Conservation (phyloP, 2,888 invertebrate genomes). For the Hirtodrosophila histrioides region DNA sequence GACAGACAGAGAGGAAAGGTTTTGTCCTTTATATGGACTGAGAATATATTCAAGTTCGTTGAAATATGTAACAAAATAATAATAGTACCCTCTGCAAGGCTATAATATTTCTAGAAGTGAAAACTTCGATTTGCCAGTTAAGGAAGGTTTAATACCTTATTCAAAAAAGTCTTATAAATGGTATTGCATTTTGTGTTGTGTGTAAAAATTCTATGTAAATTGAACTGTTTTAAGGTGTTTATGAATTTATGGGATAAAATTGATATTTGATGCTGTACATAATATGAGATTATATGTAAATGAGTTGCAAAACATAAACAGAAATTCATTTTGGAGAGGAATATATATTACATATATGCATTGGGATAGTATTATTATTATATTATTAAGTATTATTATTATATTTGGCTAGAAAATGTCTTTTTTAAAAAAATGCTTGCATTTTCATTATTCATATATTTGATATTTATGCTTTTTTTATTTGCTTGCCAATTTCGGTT, state of each 20-base stretch:
- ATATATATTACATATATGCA: conserved; percentile 14
- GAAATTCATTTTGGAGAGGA: conserved; percentile 45
- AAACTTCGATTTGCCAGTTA: no score
- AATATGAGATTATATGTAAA: conserved; percentile 34
- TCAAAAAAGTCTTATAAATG: background rate
- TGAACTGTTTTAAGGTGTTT: conserved; percentile 6
- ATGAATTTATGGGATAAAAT: conserved; percentile 33
- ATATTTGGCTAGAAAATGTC: conserved; percentile 33
- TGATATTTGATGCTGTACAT: conserved; percentile 62
- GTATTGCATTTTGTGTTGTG: conserved; percentile 4
- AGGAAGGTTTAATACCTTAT: no score
- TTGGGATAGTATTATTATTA: conserved; percentile 18
- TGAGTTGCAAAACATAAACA: conserved; percentile 63
- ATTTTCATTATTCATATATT: conserved; percentile 7
- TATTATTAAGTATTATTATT: background rate
- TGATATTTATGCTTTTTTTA: background rate
- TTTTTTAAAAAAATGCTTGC: conserved; percentile 26
- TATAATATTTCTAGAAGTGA: background rate
- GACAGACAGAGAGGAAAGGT: no score
- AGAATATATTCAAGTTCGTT: background rate
- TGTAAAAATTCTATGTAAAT: conserved; percentile 5
- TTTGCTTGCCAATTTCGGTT: conserved; percentile 27
- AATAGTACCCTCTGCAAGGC: no score
- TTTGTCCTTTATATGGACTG: no score
- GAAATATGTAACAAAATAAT: no score